Evolutionary conservation across 2,797 vertebrate genomes (phyloP).

Genomic region (Gymnothorax javanicus): DNA sequence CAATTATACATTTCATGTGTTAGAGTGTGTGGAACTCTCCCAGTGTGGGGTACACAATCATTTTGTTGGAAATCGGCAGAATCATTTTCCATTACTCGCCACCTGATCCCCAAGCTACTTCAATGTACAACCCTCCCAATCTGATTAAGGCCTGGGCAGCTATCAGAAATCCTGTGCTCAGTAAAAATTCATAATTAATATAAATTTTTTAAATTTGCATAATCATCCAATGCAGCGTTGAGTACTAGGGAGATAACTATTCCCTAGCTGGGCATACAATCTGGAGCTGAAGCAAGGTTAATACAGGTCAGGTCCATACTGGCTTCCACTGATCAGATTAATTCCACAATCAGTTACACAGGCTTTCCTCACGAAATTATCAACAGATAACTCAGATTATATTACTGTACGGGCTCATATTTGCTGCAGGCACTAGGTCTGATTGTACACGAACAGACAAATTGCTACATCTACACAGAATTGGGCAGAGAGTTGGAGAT

Average conservation of each 20-base stretch:
- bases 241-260: slow-evolving; percentile 79
- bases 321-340: slow-evolving; percentile 69
- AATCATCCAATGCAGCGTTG: slow-evolving; percentile 77
- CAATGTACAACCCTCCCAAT: slow-evolving; percentile 62
- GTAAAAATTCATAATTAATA: background rate
- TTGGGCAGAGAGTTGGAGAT: too few relatives aligned
- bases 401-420: background rate
- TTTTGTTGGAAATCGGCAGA: background rate
- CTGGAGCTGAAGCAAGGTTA: slow-evolving; percentile 70
- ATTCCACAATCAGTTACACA: slow-evolving; percentile 59
- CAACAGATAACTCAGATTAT: background rate
- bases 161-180: slow-evolving; percentile 39
- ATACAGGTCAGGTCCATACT: slow-evolving; percentile 74
- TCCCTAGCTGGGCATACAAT: slow-evolving; percentile 75
- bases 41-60: background rate
- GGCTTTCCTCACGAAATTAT: slow-evolving; percentile 35
- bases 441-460: too few relatives aligned
- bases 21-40: background rate
- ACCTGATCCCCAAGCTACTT: slow-evolving; percentile 55
- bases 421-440: too few relatives aligned
- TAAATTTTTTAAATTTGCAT: slow-evolving; percentile 70
- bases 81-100: slow-evolving; percentile 35
- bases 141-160: slow-evolving; percentile 60
- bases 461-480: too few relatives aligned
- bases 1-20: background rate